These are phyloP conservation scores for Callitettix versicolor DNA, from an alignment of 1,140 invertebrate species.

Conservation along the genomic window DNA sequence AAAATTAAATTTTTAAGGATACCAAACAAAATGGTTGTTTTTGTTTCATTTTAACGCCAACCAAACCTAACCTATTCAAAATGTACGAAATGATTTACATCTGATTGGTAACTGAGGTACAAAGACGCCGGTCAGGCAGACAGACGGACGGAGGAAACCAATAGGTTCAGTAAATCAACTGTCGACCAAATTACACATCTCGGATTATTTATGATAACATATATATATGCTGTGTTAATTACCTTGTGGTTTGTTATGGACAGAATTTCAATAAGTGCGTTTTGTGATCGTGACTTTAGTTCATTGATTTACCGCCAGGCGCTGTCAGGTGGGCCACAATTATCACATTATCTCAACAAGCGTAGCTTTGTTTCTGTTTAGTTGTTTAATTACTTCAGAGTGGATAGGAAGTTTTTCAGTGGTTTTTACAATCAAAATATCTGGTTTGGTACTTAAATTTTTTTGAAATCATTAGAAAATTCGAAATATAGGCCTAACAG, in stretches of 20 bases:
- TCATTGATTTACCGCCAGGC: constrained; percentile 5
- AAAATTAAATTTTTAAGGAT: no score
- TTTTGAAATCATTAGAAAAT: no score
- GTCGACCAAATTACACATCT: constrained; percentile 9
- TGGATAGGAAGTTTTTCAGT: no score
- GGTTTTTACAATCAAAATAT: no score
- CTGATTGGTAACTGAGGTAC: no score
- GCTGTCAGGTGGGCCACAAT: background rate
- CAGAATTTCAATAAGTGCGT: constrained; percentile 10
- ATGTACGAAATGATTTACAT: no score
- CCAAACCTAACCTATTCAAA: no score
- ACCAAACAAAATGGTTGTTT: no score
- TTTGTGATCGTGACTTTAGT: constrained; percentile 1
- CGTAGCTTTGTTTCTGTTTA: background rate
- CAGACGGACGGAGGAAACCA: background rate
- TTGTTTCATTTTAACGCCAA: no score
- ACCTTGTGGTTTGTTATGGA: background rate
- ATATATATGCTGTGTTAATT: constrained; percentile 13
- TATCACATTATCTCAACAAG: constrained; percentile 5
- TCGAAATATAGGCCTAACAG: no score
- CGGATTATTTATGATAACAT: constrained; percentile 12
- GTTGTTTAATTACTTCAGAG: background rate
- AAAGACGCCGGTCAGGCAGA: no score
- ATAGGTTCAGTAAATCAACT: constrained; percentile 10
- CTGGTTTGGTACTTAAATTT: no score